A percentile compares a stretch with the other conserved stretches of the same genome.
These are phyloP conservation scores for Aleiodes testaceus DNA, from an alignment of 2,888 invertebrate genomes.

Conservation along the genomic window DNA sequence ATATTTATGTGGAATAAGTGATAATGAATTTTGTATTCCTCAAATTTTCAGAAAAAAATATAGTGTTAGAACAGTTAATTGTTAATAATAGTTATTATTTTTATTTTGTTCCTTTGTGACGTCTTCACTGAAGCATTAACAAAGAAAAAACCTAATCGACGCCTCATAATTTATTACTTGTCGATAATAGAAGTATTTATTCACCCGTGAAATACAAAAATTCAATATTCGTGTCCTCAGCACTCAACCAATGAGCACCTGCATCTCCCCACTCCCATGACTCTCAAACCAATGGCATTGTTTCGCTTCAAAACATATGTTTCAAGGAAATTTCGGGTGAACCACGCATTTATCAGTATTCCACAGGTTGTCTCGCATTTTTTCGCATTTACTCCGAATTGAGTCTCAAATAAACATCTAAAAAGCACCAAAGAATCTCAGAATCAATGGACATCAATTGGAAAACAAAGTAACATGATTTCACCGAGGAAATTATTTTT, in stretches of 20 bases:
- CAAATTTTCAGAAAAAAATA: constrained; percentile 9
- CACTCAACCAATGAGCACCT: neutral
- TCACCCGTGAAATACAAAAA: constrained; percentile 3
- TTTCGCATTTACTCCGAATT: neutral
- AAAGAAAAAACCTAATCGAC: neutral
- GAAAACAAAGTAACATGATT: neutral
- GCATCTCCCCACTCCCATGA: neutral
- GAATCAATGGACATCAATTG: neutral
- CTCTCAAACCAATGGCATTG: neutral
- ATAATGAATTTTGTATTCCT: constrained; percentile 22
- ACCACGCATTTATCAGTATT: neutral
- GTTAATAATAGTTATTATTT: neutral
- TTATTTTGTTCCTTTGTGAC: neutral
- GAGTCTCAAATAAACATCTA: neutral
- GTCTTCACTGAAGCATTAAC: no score
- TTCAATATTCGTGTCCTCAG: neutral
- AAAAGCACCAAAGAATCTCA: neutral
- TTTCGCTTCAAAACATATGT: neutral
- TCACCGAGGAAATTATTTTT: neutral
- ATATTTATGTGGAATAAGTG: constrained; percentile 27
- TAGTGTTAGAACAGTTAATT: constrained; percentile 17
- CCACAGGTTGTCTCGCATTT: constrained; percentile 10
- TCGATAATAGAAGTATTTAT: neutral
- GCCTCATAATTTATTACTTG: neutral
- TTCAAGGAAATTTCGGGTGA: neutral